A percentile compares a stretch with the other conserved stretches of the same genome.
Evolutionary conservation across 2,113 vertebrate genomes (phyloP).

Genomic region (Phalacrocorax carbo): DNA sequence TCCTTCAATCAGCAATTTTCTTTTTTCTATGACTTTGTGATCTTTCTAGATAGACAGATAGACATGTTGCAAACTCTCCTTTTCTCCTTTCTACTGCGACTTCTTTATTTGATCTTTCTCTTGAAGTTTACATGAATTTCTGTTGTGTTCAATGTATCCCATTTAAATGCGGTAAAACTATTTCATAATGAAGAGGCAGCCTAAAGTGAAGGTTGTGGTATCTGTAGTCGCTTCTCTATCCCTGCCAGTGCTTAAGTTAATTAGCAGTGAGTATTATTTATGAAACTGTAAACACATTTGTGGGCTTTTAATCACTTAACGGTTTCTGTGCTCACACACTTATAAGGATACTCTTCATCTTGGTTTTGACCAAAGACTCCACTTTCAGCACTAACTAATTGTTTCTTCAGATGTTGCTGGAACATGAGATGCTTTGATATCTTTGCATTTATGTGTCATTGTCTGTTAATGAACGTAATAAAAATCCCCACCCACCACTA

Average conservation of each 20-base stretch:
- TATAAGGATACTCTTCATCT: not conserved
- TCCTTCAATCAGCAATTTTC: not conserved
- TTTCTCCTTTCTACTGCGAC: not conserved
- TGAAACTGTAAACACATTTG: not conserved
- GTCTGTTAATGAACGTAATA: not conserved
- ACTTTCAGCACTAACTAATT: not conserved
- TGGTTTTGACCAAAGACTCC: not conserved
- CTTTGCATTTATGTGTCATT: not conserved
- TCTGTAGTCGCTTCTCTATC: not conserved
- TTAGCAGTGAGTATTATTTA: not conserved
- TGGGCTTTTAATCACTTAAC: not conserved
- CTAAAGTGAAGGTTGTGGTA: not conserved
- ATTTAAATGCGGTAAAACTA: not conserved
- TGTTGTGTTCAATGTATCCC: rapidly evolving
- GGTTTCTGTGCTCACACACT: not conserved
- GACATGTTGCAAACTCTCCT: not conserved
- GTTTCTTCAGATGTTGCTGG: not conserved
- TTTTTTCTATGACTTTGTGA: not conserved
- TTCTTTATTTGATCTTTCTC: not conserved
- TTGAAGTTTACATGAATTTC: not conserved
- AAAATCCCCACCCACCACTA: not conserved
- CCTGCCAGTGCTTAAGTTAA: not conserved
- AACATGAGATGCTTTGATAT: not conserved
- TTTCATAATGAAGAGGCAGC: not conserved
- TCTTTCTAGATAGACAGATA: not conserved